Conservation (phyloP, 1,140 invertebrate species). For the Leptinotarsa lineolata region DNA sequence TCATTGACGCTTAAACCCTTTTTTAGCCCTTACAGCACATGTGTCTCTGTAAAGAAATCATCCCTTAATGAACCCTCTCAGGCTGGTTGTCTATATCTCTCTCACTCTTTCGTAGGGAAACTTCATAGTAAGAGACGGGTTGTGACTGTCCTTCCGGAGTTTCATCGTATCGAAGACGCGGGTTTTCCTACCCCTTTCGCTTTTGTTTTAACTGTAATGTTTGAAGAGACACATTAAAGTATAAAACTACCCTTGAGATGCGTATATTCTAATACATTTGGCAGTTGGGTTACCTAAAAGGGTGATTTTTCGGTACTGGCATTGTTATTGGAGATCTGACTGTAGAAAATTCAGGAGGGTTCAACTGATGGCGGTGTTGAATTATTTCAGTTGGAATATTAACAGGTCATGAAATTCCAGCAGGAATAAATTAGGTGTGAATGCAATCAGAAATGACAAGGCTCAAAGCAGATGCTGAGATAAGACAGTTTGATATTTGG, state of each 20-base stretch:
- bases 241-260: constrained; percentile 45
- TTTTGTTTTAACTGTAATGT: constrained; percentile 45
- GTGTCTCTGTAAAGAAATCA: constrained; percentile 42
- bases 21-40: constrained; percentile 43
- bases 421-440: background rate
- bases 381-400: constrained; percentile 11
- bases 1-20: constrained; percentile 46
- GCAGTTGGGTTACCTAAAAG: constrained; percentile 35
- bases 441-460: background rate
- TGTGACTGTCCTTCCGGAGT: background rate
- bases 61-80: constrained; percentile 23
- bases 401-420: background rate
- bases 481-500: too few relatives aligned
- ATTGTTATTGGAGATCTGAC: constrained; percentile 37
- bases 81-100: constrained; percentile 12
- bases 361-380: constrained; percentile 16
- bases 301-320: constrained; percentile 41
- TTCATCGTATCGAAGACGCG: constrained; percentile 36
- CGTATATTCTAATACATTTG: constrained; percentile 46
- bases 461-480: background rate
- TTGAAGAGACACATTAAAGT: constrained; percentile 46
- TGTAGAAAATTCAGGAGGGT: constrained; percentile 11
- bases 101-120: background rate
- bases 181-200: constrained; percentile 39
- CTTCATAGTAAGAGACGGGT: background rate